Evolutionary conservation across 2,797 vertebrate genomes (phyloP), one percentile per base, ranked within the genome.

Genomic region (Thamnophis elegans): DNA sequence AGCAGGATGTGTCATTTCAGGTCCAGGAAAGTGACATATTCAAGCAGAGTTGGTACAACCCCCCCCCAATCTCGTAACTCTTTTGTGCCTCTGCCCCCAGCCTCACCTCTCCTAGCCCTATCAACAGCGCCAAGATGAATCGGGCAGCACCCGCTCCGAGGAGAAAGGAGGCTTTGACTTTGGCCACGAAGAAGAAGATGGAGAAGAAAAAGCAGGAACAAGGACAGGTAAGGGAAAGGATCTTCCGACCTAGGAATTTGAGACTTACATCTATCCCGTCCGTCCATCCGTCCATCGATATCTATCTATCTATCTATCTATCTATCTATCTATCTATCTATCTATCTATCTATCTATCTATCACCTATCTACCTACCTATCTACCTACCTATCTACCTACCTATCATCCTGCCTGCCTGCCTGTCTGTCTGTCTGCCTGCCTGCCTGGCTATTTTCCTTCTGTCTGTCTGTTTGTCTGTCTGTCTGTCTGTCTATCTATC

Each of bases 81-180:
- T 54, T 89, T 90, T 92, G 93, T 95, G 93, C 87, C 90, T 60
- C 26, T 53, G 88, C 93, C 95, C 87, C 88, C 97, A 99, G 98
- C 94, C 97, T 99, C 92, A 98, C 98, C 90, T 98, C 98, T 0
- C 96, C 98, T 94, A 99, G 99, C 95, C 98, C 99, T 2, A 94
- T 98, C n/a, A 98, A 98, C 82, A 98, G 98, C 85, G 97, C 97
- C 1, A 98, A 98, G 97, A 98, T 0, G 97, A 98, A 92, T 97
- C 96, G 91, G 97, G 98, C 56, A 96, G 96, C 92, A 97, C 97
- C 93, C 97, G 97, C 42, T 97, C 97, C 0, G 98, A 98, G 94
- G 98, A 98, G 89, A 98, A 97, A 96, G 98, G 95, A 22, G 97
- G 96, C 86, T 97, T 98, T 90, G 97, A 98, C n/a, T 96, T 98